Evolutionary conservation across 2,797 vertebrate genomes (phyloP), one percentile per base, ranked within the genome.

Genomic region (Rhadinocentrus ornatus): DNA sequence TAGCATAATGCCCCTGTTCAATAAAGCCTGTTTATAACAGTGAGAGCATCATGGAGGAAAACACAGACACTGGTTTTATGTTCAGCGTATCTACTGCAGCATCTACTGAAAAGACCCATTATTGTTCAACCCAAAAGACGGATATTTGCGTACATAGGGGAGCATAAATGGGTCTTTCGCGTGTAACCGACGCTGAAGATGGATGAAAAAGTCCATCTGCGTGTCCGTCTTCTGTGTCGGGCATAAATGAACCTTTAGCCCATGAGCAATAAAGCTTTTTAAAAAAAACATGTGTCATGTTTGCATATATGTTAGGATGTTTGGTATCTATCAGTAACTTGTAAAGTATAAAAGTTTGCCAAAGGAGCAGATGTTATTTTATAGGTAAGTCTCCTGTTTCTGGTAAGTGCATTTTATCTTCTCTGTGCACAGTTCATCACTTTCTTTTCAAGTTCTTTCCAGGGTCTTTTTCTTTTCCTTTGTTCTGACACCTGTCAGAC

Each of bases 401-500:
- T 58, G 41, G 1, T 34, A 15, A 32, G 27, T n/a, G 22, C 10
- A 15, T 29, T 57, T 37, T 37, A 27, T 50, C 24, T 8, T 57
- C 15, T 32, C 32, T 48, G 35, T 50, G 15, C 44, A 37, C 53
- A 50, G 39, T 63, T 34, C 31, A 22, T 48, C 20, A 24, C 20
- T 53, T 59, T 27, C 44, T 27, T 52, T 6, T 52, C 56, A 52
- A 60, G 31, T 46, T n/a, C 1, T 44, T 34, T 18, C 29, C 27
- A 37, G 20, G 12, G 12, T 59, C 6, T 57, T 62, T 35, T 58
- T n/a, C 15, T 53, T 53, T 66, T 41, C 3, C n/a, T 20, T 63
- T 59, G 46, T 62, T 66, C 29, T 50, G 54, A 55, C 37, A n/a
- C 57, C 63, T 70, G 52, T 68, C 65, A 73, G 34, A 41, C 24